Base-by-base conservation (phyloP, 2,113 vertebrate species). In the Gallinago undulata region DNA sequence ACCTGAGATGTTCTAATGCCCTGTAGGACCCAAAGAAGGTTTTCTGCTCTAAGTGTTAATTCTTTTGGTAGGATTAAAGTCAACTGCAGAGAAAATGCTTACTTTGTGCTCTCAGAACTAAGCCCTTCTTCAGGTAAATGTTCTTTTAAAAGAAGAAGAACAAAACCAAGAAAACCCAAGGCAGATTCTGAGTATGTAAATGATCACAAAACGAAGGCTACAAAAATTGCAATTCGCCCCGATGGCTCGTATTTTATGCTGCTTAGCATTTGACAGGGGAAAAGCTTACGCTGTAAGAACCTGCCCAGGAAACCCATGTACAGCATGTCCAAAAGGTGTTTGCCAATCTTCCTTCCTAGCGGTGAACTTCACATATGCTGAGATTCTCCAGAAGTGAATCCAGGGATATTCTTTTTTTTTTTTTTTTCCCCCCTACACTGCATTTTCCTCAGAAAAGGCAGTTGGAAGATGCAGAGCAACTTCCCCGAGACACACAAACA, bases 1-100 rank as follows among this genome's bases (percentile, higher is more conserved):
- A 99, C 99, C 99, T 99, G 99, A 98, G 98, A 98, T 97, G 96
- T 98, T 98, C 98, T 97, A 98, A 99, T 97, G 96, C 97, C 97
- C 97, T 91, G 87, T 97, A 97, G 98, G 98, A 99, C 97, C 98
- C 89, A 97, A 98, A 98, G 92, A 97, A 96, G 95, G 94, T 96
- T 97, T 97, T 96, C 73, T 84, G 79, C 62, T 97, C 68, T 70
- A 47, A 95, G 82, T 62, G 83, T 66, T 94, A 91, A 90, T 92
- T 95, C 95, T 93, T 78, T 88, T 70, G 60, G 69, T 76, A 88
- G 92, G 91, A 97, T 96, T 96, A 94, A 90, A 95, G 91, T 90
- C 87, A 94, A 67, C 78, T 74, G 70, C 72, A 73, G 63, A 93
- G 89, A 91, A 96, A 94, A 95, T n/a, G 47, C 43, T 85, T 84